These are phyloP conservation scores for Melanotaenia maccullochi DNA, from an alignment of 2,797 vertebrate species.

Conservation along the genomic window DNA sequence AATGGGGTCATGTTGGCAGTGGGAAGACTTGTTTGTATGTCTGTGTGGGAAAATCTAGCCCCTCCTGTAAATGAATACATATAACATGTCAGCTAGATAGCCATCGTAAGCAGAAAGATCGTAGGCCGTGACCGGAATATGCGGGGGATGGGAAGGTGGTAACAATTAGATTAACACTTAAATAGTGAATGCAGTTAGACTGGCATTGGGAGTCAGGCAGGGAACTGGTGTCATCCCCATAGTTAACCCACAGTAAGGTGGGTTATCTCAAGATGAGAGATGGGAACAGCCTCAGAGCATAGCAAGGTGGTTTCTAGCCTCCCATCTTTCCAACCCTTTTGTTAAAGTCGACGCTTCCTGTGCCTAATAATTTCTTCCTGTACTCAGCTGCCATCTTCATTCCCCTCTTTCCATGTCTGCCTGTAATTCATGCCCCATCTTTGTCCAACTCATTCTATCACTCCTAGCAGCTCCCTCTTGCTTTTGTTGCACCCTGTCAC, in stretches of 20 bases:
- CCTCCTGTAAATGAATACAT: slow-evolving; percentile 65
- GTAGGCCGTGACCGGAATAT: slow-evolving; percentile 55
- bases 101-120: slow-evolving; percentile 65
- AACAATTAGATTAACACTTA: slow-evolving; percentile 52
- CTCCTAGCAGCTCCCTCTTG: slow-evolving; percentile 63
- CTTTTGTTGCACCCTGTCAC: slow-evolving; percentile 72
- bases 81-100: slow-evolving; percentile 57
- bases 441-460: slow-evolving; percentile 70
- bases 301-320: slow-evolving; percentile 53
- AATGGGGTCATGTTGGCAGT: slow-evolving; percentile 46
- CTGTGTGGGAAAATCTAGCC: slow-evolving; percentile 57
- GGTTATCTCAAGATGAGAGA: slow-evolving; percentile 77
- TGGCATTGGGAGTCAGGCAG: slow-evolving; percentile 49
- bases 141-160: slow-evolving; percentile 29
- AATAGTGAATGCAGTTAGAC: slow-evolving; percentile 65
- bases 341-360: slow-evolving; percentile 59
- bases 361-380: slow-evolving; percentile 68
- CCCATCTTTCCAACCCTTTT: slow-evolving; percentile 48
- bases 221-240: slow-evolving; percentile 13
- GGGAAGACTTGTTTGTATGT: slow-evolving; percentile 13
- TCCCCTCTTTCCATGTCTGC: slow-evolving; percentile 62
- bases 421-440: slow-evolving; percentile 68
- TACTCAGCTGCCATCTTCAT: slow-evolving; percentile 67
- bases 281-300: slow-evolving; percentile 58
- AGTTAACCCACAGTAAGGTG: slow-evolving; percentile 25